phyloP scores from a whole-genome alignment of 2,888 invertebrate genomes.

The Epinotia demarniana region DNA sequence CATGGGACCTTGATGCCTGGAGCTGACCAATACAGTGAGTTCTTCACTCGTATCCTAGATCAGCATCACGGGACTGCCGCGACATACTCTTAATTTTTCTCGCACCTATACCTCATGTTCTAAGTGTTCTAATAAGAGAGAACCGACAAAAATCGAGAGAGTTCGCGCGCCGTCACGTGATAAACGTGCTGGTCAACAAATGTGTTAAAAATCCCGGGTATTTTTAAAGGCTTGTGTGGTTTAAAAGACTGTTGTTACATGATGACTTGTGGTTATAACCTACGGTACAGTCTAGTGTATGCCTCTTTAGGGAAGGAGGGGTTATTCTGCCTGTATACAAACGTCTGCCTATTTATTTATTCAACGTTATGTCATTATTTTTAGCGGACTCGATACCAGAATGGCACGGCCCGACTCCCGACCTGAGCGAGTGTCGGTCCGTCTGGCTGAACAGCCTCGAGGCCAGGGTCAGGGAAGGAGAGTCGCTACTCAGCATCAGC shows the following conservation, averaged over 20 bases:
- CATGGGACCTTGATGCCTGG: conserved; percentile 48
- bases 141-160: too few species aligned
- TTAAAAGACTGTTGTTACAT: too few species aligned
- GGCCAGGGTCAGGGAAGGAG: conserved; percentile 90
- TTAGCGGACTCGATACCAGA: conserved; percentile 78
- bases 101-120: too few species aligned
- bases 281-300: too few species aligned
- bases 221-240: too few species aligned
- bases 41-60: neutral
- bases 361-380: conserved; percentile 18
- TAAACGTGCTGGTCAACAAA: neutral
- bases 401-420: conserved; percentile 92
- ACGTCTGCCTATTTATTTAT: too few species aligned
- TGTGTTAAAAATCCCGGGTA: too few species aligned
- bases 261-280: too few species aligned
- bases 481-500: conserved; percentile 91
- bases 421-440: conserved; percentile 94
- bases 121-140: neutral
- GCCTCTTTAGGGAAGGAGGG: too few species aligned
- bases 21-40: conserved; percentile 73
- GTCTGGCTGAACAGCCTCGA: conserved; percentile 95
- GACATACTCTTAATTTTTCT: too few species aligned
- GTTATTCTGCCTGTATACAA: neutral
- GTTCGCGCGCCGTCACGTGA: too few species aligned
- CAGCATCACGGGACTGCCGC: too few species aligned